Base-by-base conservation (phyloP, 2,888 invertebrate genomes). In the Polyommatus icarus region DNA sequence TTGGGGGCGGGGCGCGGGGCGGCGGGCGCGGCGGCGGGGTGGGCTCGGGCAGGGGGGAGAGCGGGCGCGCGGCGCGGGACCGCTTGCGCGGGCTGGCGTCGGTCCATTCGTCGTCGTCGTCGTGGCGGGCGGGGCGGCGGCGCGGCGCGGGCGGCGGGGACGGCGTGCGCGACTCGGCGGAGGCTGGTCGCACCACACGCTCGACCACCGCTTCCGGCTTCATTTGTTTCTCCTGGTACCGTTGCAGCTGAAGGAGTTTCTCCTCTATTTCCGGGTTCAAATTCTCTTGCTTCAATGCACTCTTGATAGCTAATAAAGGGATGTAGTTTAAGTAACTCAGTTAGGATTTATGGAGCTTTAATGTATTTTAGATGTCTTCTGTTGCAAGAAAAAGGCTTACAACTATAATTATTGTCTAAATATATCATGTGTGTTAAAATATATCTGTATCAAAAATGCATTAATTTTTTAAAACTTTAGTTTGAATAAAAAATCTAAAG, bases 191-290 rank as follows among this genome's bases (percentile, higher is more conserved):
- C 88, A 89, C 84, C 87, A 86, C 94, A 3, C 89, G 87, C 89
- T 93, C 90, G 59, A 88, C 86, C 24, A 81, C 84, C 54, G 87
- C 85, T 81, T 95, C 95, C 12, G 95, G 95, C 84, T 96, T 96
- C 96, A 96, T 96, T 82, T 96, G 96, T 83, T 96, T 96, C 87
- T 97, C 97, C 85, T 97, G 97, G 85, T 97, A 98, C 76, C 97
- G 95, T 89, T 98, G 98, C 84, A 98, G 95, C 84, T 98, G 98
- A 71, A 98, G 93, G 76, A 99, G 91, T 87, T 98, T 99, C 85
- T 98, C 98, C 88, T 98, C 98, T 81, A 98, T 97, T 90, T 98
- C 98, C 0, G 98, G 98, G 88, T 98, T 97, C 36, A 98, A 94
- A 88, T 98, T 98, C 85, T 98, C 98, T 90, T 98, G 97, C 89